Percentiles rank a stretch among this genome's conserved stretches.
Conservation (phyloP, 2,797 vertebrate species). For the Morelia viridis region DNA sequence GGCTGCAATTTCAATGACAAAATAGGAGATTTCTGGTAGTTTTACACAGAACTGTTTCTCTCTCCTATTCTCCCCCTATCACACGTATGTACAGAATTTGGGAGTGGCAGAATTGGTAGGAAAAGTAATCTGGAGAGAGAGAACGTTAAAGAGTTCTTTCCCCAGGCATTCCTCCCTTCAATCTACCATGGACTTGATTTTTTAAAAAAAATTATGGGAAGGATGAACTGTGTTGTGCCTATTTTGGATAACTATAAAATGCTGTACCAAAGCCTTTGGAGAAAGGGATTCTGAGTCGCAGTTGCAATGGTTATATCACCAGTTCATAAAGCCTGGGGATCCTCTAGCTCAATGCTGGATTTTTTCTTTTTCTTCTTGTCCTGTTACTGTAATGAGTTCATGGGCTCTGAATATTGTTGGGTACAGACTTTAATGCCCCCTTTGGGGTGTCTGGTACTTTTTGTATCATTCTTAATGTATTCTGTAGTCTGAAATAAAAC, state of each 20-base stretch:
- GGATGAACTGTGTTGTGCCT: not conserved
- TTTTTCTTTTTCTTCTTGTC: not conserved
- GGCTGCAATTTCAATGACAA: not conserved
- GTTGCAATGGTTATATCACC: not conserved
- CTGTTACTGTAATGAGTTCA: not conserved
- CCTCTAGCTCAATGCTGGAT: not conserved
- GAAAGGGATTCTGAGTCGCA: not conserved
- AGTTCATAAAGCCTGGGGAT: not conserved
- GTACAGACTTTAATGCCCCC: not conserved
- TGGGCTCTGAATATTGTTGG: not conserved
- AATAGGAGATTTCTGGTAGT: no score
- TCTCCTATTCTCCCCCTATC: not conserved
- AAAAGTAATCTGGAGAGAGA: not conserved
- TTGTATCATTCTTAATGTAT: not conserved
- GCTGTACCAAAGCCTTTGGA: not conserved
- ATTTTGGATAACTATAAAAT: constrained; percentile 5
- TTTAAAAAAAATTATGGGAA: not conserved
- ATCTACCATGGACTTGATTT: not conserved
- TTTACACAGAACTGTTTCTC: not conserved
- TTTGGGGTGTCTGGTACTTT: not conserved
- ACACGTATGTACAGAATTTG: not conserved
- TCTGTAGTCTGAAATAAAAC: not conserved
- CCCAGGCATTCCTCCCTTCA: not conserved
- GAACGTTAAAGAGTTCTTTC: not conserved
- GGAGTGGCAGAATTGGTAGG: not conserved